A percentile compares a stretch with the other conserved stretches of the same genome.
Conservation (phyloP, 2,797 vertebrate species). For the Lutjanus campechanus region DNA sequence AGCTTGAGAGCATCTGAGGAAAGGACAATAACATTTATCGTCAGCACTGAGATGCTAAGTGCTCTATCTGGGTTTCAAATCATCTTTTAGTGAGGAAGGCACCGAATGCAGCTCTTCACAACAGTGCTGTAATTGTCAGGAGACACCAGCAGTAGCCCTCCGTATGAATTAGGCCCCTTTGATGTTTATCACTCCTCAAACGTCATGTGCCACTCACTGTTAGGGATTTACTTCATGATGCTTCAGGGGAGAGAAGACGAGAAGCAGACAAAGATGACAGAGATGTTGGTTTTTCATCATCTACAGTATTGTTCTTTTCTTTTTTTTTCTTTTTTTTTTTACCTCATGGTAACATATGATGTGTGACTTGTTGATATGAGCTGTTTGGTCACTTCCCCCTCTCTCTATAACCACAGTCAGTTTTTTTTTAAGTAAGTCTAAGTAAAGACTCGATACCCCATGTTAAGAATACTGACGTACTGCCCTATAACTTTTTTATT, state of each 20-base stretch:
- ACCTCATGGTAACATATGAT: neutral
- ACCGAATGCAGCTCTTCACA: constrained; percentile 38
- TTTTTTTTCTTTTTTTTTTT: neutral
- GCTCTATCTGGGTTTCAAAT: constrained; percentile 46
- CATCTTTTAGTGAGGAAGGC: constrained; percentile 16
- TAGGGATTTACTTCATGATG: constrained; percentile 38
- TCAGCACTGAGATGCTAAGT: constrained; percentile 28
- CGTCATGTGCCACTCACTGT: constrained; percentile 58
- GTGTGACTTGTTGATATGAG: neutral
- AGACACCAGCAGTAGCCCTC: constrained; percentile 22
- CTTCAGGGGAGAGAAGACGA: constrained; percentile 2
- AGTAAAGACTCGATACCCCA: neutral
- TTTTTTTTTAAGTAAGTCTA: neutral
- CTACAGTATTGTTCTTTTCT: neutral
- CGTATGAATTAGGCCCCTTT: constrained; percentile 47
- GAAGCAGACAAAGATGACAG: neutral
- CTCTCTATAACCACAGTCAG: neutral
- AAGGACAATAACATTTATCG: constrained; percentile 42
- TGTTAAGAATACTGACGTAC: neutral
- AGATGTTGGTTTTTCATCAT: neutral
- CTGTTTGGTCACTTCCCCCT: neutral
- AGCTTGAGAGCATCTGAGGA: constrained; percentile 35
- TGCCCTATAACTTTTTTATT: neutral
- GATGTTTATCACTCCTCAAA: constrained; percentile 60
- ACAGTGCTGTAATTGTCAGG: constrained; percentile 43